Conservation (phyloP, 2,113 vertebrate genomes). For the Ictalurus furcatus region DNA sequence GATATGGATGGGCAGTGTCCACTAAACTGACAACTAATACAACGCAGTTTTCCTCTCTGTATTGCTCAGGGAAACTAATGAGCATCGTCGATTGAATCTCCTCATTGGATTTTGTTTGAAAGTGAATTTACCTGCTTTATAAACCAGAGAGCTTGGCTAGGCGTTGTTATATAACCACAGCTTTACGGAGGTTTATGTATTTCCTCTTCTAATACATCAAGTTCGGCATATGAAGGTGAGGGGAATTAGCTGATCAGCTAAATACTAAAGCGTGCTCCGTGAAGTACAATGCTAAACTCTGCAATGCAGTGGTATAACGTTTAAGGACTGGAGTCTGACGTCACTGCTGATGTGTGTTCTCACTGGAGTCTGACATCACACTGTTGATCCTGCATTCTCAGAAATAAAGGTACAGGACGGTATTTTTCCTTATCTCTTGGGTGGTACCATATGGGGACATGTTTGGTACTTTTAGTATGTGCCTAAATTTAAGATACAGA, state of each 20-base stretch:
- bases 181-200: not conserved
- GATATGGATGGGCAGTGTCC: not conserved
- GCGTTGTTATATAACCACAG: not conserved
- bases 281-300: not conserved
- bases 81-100: not conserved
- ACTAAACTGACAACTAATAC: not conserved
- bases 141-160: not conserved
- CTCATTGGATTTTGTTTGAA: not conserved
- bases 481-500: not conserved
- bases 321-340: not conserved
- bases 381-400: not conserved
- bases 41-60: not conserved
- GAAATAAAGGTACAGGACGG: not conserved
- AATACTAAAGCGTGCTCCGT: not conserved
- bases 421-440: not conserved
- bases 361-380: not conserved
- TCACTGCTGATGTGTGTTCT: not conserved
- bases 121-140: no score
- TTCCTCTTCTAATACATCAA: not conserved
- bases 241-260: not conserved
- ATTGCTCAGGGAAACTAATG: not conserved
- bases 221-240: not conserved
- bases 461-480: not conserved
- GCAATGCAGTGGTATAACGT: constrained; percentile 9
- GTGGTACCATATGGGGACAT: not conserved